Evolutionary conservation across 2,797 vertebrate genomes (phyloP).

Genomic region (Microhierax caerulescens): DNA sequence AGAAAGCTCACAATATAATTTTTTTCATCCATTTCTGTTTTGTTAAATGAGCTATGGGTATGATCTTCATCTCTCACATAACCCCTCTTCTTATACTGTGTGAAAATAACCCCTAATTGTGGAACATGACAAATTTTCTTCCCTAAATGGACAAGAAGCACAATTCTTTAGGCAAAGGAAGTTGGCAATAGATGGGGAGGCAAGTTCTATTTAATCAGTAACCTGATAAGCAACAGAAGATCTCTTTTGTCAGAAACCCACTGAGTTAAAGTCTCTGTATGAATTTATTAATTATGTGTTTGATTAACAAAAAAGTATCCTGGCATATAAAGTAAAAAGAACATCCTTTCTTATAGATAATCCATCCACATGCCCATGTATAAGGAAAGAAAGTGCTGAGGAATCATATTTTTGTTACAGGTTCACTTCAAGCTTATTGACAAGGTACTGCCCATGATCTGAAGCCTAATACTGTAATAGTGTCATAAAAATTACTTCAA

Average conservation of each 20-base stretch:
- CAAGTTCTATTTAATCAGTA: not conserved
- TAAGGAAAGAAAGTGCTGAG: not conserved
- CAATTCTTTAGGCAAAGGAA: not conserved
- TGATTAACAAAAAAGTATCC: not conserved
- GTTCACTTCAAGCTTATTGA: not conserved
- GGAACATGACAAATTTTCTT: not conserved
- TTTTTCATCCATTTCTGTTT: not conserved
- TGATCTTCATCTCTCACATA: not conserved
- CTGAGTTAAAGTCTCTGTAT: not conserved
- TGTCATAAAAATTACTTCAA: not conserved
- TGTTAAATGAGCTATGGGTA: not conserved
- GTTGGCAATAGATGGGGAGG: not conserved
- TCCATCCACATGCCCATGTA: not conserved
- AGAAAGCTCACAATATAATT: not conserved
- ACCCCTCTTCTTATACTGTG: not conserved
- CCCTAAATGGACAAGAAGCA: not conserved
- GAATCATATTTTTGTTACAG: not conserved
- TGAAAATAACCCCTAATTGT: not conserved
- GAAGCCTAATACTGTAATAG: not conserved
- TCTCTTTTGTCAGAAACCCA: not conserved
- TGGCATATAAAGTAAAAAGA: not conserved
- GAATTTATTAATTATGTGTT: not conserved
- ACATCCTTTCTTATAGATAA: not conserved
- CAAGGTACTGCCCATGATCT: not conserved
- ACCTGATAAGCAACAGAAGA: not conserved